phyloP scores from a whole-genome alignment of 2,113 vertebrate genomes.

The Clarias batrachus region DNA sequence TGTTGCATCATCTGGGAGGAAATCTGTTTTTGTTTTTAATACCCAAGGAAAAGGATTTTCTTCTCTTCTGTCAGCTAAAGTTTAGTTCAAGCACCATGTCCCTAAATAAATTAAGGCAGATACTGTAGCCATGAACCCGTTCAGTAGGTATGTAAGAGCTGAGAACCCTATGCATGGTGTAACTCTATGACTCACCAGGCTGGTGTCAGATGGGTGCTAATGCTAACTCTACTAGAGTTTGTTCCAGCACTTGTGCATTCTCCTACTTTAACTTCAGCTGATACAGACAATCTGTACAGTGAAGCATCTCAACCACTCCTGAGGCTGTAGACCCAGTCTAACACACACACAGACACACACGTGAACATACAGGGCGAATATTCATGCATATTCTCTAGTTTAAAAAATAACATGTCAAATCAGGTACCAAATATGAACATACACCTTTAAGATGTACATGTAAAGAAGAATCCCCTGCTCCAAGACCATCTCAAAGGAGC shows the following conservation, averaged over 20 bases:
- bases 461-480: neutral
- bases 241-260: constrained; percentile 70
- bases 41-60: neutral
- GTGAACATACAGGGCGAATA: neutral
- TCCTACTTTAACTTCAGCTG: constrained; percentile 65
- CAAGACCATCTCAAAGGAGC: neutral
- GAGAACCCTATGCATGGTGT: neutral
- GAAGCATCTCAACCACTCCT: constrained; percentile 72
- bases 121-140: neutral
- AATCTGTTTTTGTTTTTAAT: neutral
- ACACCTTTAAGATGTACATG: neutral
- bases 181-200: constrained; percentile 56
- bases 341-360: constrained; percentile 12
- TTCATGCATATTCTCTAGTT: neutral
- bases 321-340: constrained; percentile 64
- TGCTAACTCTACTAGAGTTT: constrained; percentile 73
- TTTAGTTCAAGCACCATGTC: neutral
- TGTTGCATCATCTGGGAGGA: neutral
- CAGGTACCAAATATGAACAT: neutral
- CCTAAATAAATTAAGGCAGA: neutral
- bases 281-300: constrained; percentile 68
- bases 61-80: neutral
- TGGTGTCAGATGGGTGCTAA: constrained; percentile 67
- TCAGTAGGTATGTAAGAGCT: neutral
- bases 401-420: neutral